Conservation (phyloP, 2,888 invertebrate species). For the Periphyllus acericola region DNA sequence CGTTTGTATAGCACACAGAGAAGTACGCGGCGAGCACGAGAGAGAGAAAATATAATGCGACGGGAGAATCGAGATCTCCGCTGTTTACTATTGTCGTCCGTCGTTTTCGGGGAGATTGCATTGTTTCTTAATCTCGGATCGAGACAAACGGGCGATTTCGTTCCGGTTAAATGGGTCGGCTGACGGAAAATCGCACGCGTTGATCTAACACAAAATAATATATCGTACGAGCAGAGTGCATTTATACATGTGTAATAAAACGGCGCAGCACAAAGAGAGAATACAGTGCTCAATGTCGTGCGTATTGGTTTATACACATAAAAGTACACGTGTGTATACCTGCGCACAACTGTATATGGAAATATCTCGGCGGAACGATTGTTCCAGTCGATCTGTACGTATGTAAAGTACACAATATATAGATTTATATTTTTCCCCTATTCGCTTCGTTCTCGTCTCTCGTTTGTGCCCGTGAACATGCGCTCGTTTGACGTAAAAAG, state of each 20-base stretch:
- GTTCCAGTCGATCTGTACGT: constrained; percentile 17
- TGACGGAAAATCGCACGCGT: neutral
- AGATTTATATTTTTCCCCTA: neutral
- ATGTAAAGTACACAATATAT: neutral
- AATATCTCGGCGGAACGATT: constrained; percentile 26
- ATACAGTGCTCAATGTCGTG: neutral
- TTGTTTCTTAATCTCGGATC: constrained; percentile 56
- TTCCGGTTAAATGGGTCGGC: constrained; percentile 49
- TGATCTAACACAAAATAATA: neutral
- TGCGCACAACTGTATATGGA: neutral
- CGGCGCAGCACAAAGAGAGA: neutral
- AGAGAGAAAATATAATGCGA: neutral
- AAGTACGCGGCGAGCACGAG: neutral
- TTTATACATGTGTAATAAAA: neutral
- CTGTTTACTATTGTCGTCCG: constrained; percentile 27
- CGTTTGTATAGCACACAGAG: neutral
- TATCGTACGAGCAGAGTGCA: neutral
- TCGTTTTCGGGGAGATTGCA: constrained; percentile 35
- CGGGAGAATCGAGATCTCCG: constrained; percentile 17
- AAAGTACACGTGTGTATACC: neutral
- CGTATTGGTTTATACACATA: neutral
- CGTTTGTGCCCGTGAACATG: neutral
- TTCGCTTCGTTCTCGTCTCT: constrained; percentile 2
- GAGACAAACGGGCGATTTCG: constrained; percentile 29
- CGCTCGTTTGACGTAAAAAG: neutral